phyloP scores from a whole-genome alignment of 1,140 invertebrate genomes.

The Ceratina australensis region DNA sequence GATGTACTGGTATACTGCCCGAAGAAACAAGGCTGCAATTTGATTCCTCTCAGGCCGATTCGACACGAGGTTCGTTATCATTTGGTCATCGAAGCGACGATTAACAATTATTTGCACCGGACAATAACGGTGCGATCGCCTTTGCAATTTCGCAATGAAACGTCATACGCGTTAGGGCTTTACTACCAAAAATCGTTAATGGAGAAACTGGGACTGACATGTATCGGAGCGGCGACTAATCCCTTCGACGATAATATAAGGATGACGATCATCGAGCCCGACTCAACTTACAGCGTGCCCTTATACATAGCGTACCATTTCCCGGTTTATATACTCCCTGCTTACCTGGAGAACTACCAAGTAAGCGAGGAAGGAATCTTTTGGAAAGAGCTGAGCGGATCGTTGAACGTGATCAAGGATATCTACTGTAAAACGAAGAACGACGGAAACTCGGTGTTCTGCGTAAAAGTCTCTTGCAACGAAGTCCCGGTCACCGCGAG shows the following conservation, averaged over 20 bases:
- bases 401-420: slow-evolving; percentile 82
- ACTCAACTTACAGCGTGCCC: slow-evolving; percentile 87
- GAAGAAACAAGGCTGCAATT: slow-evolving; percentile 84
- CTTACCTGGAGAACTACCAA: slow-evolving; percentile 86
- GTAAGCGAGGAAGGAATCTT: slow-evolving; percentile 86
- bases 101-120: slow-evolving; percentile 82
- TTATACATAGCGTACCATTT: slow-evolving; percentile 90
- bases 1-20: slow-evolving; percentile 86
- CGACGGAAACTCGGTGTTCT: slow-evolving; percentile 82
- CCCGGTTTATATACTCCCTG: slow-evolving; percentile 87
- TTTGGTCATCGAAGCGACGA: slow-evolving; percentile 83
- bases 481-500: slow-evolving; percentile 75
- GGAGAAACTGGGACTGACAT: slow-evolving; percentile 82
- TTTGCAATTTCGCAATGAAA: slow-evolving; percentile 89
- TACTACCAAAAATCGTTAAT: slow-evolving; percentile 86
- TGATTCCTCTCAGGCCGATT: slow-evolving; percentile 85
- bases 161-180: slow-evolving; percentile 86
- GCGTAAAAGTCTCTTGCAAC: slow-evolving; percentile 81
- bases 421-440: slow-evolving; percentile 83
- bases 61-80: slow-evolving; percentile 85
- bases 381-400: slow-evolving; percentile 89
- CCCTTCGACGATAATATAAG: slow-evolving; percentile 88
- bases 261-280: slow-evolving; percentile 86
- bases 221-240: slow-evolving; percentile 85
- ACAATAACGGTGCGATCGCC: slow-evolving; percentile 87